A percentile compares a stretch with the other conserved stretches of the same genome.
Evolutionary conservation across 2,888 invertebrate species (phyloP).

Genomic region (Dicycla oo): DNA sequence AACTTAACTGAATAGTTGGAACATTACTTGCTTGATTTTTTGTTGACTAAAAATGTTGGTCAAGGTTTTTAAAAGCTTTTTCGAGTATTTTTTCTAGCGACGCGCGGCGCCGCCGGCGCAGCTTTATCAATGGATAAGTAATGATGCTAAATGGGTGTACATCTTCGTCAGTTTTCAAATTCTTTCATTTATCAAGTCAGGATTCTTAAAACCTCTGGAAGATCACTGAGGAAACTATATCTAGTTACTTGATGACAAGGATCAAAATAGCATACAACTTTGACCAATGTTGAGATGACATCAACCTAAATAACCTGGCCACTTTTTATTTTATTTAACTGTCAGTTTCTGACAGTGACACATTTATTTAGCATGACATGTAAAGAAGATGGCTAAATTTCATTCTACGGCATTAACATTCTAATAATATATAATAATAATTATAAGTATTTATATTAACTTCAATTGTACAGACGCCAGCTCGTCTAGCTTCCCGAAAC

Average conservation of each 20-base stretch:
- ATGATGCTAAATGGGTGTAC: neutral
- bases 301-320: neutral
- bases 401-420: neutral
- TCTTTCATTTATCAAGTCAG: neutral
- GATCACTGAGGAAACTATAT: neutral
- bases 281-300: neutral
- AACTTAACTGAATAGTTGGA: constrained; percentile 15
- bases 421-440: too few relatives aligned
- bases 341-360: neutral
- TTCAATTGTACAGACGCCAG: too few relatives aligned
- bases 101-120: neutral
- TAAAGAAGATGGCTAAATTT: neutral
- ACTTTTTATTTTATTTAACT: neutral
- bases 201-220: neutral
- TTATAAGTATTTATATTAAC: too few relatives aligned
- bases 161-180: neutral
- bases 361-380: neutral
- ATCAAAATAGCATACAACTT: neutral
- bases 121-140: constrained; percentile 7
- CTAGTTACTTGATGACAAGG: neutral
- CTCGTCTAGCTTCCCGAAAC: too few relatives aligned
- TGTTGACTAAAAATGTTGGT: constrained; percentile 17
- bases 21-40: constrained; percentile 13
- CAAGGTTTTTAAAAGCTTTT: constrained; percentile 35
- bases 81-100: neutral